Percentiles rank a stretch among this genome's conserved stretches.
These are phyloP conservation scores for Sebastes aleutianus DNA, from an alignment of 2,797 vertebrate species.

Conservation along the genomic window DNA sequence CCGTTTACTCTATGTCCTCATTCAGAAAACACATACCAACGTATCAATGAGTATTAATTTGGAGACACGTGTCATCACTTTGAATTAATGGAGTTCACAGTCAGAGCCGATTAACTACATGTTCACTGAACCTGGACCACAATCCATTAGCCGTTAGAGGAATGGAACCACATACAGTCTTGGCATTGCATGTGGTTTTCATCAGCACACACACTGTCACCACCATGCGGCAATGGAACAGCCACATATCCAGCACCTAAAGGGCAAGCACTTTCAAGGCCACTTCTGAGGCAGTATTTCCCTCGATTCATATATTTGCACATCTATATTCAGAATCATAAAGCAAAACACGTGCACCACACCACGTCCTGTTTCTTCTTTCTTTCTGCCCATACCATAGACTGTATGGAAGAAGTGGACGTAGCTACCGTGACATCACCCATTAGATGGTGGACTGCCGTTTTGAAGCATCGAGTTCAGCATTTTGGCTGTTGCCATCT, in stretches of 20 bases:
- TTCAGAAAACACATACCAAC: constrained; percentile 46
- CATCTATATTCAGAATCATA: constrained; percentile 8
- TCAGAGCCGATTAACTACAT: constrained; percentile 51
- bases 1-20: constrained; percentile 52
- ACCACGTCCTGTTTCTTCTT: background rate
- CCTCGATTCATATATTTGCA: background rate
- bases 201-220: constrained; percentile 54
- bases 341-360: constrained; percentile 47
- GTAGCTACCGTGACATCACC: rapidly evolving
- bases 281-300: constrained; percentile 6
- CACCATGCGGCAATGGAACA: constrained; percentile 41
- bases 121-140: constrained; percentile 26
- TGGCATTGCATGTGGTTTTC: constrained; percentile 52
- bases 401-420: background rate
- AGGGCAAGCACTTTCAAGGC: constrained; percentile 32
- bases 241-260: constrained; percentile 46
- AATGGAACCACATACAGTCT: constrained; percentile 3
- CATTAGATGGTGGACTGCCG: background rate
- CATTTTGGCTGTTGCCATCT: background rate
- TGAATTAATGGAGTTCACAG: constrained; percentile 31
- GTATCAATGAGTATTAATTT: constrained; percentile 22
- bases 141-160: constrained; percentile 36
- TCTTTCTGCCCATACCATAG: background rate
- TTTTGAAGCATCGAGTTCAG: background rate
- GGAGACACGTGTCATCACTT: constrained; percentile 39